Percentiles rank a stretch among this genome's conserved stretches.
phyloP scores from a whole-genome alignment of 2,888 invertebrate genomes.

The Leucoma salicis region DNA sequence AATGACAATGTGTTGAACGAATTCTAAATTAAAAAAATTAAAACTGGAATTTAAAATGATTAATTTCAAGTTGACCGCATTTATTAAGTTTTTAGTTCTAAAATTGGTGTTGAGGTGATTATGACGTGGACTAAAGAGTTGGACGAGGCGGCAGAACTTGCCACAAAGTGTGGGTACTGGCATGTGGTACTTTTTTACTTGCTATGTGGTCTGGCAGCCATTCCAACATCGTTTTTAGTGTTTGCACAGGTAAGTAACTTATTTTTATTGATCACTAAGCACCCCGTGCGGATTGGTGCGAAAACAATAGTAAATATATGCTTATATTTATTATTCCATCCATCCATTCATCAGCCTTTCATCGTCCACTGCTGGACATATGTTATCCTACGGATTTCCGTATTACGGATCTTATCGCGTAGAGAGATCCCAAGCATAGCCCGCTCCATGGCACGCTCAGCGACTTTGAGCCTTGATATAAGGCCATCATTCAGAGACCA shows the following conservation, averaged over 20 bases:
- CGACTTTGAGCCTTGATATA: no score
- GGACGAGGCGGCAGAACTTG: conserved; percentile 82
- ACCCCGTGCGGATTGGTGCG: no score
- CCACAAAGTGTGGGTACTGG: conserved; percentile 85
- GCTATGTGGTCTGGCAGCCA: conserved; percentile 84
- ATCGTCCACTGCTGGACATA: no score
- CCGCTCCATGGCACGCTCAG: no score
- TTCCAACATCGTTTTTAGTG: conserved; percentile 85
- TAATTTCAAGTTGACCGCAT: conserved; percentile 7
- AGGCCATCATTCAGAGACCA: no score
- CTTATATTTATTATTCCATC: no score
- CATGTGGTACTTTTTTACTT: conserved; percentile 84
- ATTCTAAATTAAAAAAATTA: neutral
- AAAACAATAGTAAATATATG: no score
- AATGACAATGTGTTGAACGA: neutral
- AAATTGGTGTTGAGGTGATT: conserved; percentile 33
- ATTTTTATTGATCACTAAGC: no score
- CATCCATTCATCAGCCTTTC: no score
- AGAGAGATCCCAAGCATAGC: no score
- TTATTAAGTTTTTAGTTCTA: conserved; percentile 4
- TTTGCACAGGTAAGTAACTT: conserved; percentile 81
- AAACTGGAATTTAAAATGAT: conserved; percentile 7
- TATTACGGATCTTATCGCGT: no score
- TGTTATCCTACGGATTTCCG: no score
- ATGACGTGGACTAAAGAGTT: conserved; percentile 76